Evolutionary conservation across 2,888 invertebrate genomes (phyloP), one percentile per base, ranked within the genome.

Genomic region (Morpho helenor): DNA sequence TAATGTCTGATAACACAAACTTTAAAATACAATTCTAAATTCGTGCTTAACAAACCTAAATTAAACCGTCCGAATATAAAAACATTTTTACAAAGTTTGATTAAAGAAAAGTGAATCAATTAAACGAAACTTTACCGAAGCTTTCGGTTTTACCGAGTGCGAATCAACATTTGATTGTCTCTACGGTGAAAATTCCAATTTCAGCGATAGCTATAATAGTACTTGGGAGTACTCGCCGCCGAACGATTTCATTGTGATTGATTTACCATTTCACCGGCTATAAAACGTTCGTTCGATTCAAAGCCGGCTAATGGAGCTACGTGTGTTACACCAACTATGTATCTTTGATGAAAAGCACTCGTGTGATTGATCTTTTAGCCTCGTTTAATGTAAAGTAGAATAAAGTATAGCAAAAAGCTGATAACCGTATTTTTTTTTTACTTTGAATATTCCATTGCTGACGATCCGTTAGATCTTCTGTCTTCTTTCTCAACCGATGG

Each of bases 181-280:
- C 54, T 54, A 55, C 23, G 23, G 40, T 7, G 39, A 48, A 53
- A 57, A 61, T 42, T 56, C 54, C 54, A 59, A 63, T 55, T 59
- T 42, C 52, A 9, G 43, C 49, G 58, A 75, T 74, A 66, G 69
- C 70, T 61, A 72, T 76, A 77, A 76, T 74, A 73, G 70, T 70
- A 63, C 69, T 64, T 70, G 74, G 73, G 75, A 73, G 73, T 72
- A 76, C 74, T 80, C 71, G 68, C 67, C 67, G 67, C 70, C 62
- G 61, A 69, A 65, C 74, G 69, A 74, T 78, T 76, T 74, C 75
- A 81, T 82, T 78, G 82, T 78, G 79, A 84, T 84, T 83, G 84
- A 85, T 85, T 78, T 78, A 74, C 78, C 71, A 75, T 79, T 81
- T 75, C 68, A 70, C 70, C 71, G 72, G 66, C 68, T 66, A 62